phyloP scores from a whole-genome alignment of 2,888 invertebrate species.

The Xestia rhomboidea region DNA sequence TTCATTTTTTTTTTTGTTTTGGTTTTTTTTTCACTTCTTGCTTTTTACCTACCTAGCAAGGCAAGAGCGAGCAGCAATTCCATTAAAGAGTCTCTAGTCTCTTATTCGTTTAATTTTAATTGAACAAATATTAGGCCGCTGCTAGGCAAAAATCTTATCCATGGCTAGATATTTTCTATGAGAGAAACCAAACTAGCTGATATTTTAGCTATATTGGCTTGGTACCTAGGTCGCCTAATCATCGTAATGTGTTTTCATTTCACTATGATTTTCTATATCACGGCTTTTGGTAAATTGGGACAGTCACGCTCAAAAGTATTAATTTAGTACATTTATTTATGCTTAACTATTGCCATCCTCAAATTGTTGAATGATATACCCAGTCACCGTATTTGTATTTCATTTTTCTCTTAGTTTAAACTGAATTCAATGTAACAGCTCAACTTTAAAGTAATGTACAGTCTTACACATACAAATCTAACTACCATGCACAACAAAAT shows the following conservation, averaged over 20 bases:
- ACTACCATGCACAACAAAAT: constrained; percentile 57
- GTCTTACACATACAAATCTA: constrained; percentile 15
- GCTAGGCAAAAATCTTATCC: not conserved
- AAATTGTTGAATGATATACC: not conserved
- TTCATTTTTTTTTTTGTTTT: too few species aligned
- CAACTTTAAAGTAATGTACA: not conserved
- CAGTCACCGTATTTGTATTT: not conserved
- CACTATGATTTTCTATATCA: not conserved
- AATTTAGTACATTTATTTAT: not conserved
- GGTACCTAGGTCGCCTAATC: not conserved
- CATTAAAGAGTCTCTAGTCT: too few species aligned
- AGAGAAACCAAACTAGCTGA: too few species aligned
- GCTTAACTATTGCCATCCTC: too few species aligned
- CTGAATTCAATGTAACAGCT: not conserved
- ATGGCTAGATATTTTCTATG: not conserved
- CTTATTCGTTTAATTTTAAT: too few species aligned
- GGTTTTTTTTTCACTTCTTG: too few species aligned
- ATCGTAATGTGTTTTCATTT: not conserved
- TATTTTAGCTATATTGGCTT: not conserved
- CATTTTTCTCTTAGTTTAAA: not conserved
- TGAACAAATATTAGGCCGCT: not conserved
- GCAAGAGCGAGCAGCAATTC: too few species aligned
- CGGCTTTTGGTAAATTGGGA: not conserved
- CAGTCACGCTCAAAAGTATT: not conserved
- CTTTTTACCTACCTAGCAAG: too few species aligned